A percentile compares a stretch with the other conserved stretches of the same genome.
phyloP scores from a whole-genome alignment of 2,888 invertebrate genomes.

The Hesperia comma region DNA sequence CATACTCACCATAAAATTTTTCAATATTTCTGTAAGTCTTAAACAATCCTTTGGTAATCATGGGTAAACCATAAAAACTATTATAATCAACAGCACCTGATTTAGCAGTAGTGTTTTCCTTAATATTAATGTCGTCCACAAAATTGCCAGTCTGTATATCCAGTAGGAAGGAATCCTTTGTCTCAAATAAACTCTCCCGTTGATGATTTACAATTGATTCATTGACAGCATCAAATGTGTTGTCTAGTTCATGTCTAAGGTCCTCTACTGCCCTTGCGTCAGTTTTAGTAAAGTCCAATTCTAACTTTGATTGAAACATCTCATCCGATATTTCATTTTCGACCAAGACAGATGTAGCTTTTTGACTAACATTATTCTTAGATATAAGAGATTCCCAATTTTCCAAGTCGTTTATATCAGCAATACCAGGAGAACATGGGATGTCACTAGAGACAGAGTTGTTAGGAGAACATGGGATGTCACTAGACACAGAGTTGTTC shows the following conservation, averaged over 20 bases:
- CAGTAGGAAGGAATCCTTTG: constrained; percentile 72
- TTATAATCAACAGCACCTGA: constrained; percentile 39
- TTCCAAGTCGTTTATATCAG: constrained; percentile 50
- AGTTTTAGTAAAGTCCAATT: constrained; percentile 44
- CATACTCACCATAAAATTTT: constrained; percentile 89
- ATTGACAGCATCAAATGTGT: constrained; percentile 80
- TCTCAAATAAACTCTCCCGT: constrained; percentile 62
- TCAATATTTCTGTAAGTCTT: constrained; percentile 90
- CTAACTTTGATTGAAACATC: constrained; percentile 64
- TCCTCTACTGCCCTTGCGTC: constrained; percentile 48
- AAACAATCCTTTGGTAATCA: constrained; percentile 87
- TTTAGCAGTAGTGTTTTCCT: constrained; percentile 43
- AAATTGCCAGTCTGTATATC: constrained; percentile 67
- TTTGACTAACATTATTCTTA: constrained; percentile 17
- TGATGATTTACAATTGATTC: constrained; percentile 65
- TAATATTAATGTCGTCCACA: constrained; percentile 45
- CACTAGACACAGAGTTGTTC: too few species aligned
- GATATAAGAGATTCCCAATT: constrained; percentile 59
- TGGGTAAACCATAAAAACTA: constrained; percentile 91
- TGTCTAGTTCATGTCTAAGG: constrained; percentile 60
- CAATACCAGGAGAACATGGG: constrained; percentile 60
- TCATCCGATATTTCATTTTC: constrained; percentile 61
- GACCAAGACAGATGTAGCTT: constrained; percentile 29
- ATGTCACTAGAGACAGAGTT: too few species aligned
- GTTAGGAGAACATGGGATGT: too few species aligned